Evolutionary conservation across 2,888 invertebrate genomes (phyloP).

Genomic region (Oligia strigilis): DNA sequence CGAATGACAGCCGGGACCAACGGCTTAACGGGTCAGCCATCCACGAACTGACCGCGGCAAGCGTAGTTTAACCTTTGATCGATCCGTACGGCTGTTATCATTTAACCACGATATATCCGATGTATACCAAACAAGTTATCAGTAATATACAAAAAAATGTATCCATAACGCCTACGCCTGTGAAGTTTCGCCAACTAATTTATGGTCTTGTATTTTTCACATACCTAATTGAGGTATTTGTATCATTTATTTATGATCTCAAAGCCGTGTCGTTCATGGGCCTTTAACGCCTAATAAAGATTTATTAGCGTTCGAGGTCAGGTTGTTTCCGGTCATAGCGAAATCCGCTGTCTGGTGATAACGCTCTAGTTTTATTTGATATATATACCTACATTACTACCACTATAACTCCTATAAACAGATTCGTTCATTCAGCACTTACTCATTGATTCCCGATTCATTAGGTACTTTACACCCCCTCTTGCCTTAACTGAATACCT

Average conservation of each 20-base stretch:
- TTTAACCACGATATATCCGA: neutral
- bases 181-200: neutral
- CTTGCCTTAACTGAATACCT: neutral
- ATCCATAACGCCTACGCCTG: no score
- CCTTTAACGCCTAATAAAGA: conserved; percentile 36
- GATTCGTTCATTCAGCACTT: neutral
- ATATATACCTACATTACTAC: neutral
- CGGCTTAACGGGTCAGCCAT: neutral
- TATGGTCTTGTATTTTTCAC: neutral
- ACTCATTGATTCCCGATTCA: no score
- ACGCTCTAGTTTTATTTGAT: conserved; percentile 4
- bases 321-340: conserved; percentile 23
- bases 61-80: neutral
- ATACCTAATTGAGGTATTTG: neutral
- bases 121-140: neutral
- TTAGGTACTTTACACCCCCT: no score
- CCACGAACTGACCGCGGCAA: neutral
- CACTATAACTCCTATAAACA: neutral
- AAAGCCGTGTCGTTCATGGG: conserved; percentile 39
- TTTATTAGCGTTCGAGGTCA: conserved; percentile 46
- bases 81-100: neutral
- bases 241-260: conserved; percentile 27
- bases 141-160: neutral
- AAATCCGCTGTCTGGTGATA: conserved; percentile 25
- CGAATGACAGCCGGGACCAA: no score